Evolutionary conservation across 2,113 vertebrate genomes (phyloP).

Genomic region (Anoplopoma fimbria): DNA sequence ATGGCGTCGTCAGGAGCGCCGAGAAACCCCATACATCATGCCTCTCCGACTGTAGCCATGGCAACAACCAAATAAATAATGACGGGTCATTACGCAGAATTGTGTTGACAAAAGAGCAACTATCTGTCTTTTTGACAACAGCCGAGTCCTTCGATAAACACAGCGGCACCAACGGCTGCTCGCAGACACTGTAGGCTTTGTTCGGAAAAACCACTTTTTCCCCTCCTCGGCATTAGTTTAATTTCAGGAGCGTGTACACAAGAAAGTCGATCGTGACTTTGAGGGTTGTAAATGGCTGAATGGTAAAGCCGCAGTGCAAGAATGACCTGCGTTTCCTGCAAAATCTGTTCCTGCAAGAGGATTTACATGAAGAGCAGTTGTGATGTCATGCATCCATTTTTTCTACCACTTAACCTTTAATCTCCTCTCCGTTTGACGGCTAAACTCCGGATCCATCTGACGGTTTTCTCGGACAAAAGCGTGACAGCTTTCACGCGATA

Average conservation of each 20-base stretch:
- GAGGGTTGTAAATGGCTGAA: slow-evolving; percentile 41
- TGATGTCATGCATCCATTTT: not conserved
- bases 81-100: slow-evolving; percentile 52
- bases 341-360: not conserved
- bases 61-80: slow-evolving; percentile 79
- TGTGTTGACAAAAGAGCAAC: slow-evolving; percentile 65
- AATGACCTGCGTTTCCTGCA: not conserved
- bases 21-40: slow-evolving; percentile 48
- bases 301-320: too few species aligned
- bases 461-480: not conserved
- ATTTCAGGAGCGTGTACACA: slow-evolving; percentile 25
- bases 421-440: not conserved
- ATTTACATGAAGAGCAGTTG: not conserved
- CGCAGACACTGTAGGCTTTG: slow-evolving; percentile 55
- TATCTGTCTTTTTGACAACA: slow-evolving; percentile 74
- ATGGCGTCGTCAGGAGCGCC: slow-evolving; percentile 35
- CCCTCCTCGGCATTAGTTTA: not conserved
- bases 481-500: not conserved
- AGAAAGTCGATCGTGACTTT: slow-evolving; percentile 16
- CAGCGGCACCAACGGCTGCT: slow-evolving; percentile 47
- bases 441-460: slow-evolving; percentile 2
- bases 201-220: slow-evolving; percentile 56
- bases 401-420: not conserved
- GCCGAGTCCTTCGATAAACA: slow-evolving; percentile 70
- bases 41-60: slow-evolving; percentile 67